These are phyloP conservation scores for Enteromius fasciolatus DNA, from an alignment of 2,797 vertebrate species.

Conservation along the genomic window DNA sequence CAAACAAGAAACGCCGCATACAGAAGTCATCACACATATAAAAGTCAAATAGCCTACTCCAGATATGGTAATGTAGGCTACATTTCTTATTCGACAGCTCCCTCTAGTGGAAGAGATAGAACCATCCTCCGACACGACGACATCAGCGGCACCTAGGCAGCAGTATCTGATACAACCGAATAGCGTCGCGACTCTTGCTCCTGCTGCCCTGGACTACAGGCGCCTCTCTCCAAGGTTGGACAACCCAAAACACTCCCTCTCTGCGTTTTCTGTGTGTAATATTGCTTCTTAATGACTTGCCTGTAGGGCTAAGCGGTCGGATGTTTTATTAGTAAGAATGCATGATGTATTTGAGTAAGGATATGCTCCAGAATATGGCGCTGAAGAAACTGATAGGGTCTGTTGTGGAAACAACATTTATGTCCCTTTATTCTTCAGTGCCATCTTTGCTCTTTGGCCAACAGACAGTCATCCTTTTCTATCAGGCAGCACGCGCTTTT, in stretches of 20 bases:
- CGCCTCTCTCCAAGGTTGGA: constrained; percentile 47
- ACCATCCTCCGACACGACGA: background rate
- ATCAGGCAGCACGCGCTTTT: background rate
- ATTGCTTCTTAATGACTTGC: background rate
- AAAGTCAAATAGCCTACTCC: background rate
- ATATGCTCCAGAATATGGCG: constrained; percentile 40
- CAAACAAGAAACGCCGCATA: no score
- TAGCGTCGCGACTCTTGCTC: constrained; percentile 7
- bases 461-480: background rate
- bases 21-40: background rate
- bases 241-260: constrained; percentile 15
- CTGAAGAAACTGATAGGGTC: background rate
- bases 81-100: constrained; percentile 5
- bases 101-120: constrained; percentile 14
- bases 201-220: constrained; percentile 21
- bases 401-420: background rate
- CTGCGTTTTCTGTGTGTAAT: background rate
- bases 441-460: background rate
- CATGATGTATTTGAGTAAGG: background rate
- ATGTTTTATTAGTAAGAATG: background rate
- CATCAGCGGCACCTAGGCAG: constrained; percentile 60
- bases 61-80: background rate
- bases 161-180: constrained; percentile 37
- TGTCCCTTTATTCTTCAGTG: background rate
- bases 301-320: background rate